phyloP scores from a whole-genome alignment of 2,797 vertebrate species.

The Lycodopsis pacificus region DNA sequence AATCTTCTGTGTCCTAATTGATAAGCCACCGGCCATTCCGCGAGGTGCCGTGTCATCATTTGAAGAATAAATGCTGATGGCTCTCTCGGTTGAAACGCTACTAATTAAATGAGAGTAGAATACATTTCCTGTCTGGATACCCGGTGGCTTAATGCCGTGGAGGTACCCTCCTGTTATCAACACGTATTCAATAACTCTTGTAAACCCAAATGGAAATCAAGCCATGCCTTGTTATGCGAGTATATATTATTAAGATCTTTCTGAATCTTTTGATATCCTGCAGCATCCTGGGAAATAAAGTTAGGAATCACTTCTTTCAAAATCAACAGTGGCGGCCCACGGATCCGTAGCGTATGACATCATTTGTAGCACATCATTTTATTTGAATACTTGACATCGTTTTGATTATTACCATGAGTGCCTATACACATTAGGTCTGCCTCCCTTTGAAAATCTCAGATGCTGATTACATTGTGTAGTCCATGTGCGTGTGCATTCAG shows the following conservation, averaged over 20 bases:
- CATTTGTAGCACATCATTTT: constrained; percentile 44
- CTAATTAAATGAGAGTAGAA: constrained; percentile 64
- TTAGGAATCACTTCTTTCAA: constrained; percentile 43
- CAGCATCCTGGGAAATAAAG: constrained; percentile 64
- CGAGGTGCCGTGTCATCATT: constrained; percentile 9
- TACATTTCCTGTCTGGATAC: constrained; percentile 24
- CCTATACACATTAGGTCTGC: constrained; percentile 15
- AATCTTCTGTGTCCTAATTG: constrained; percentile 12
- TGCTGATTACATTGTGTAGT: constrained; percentile 2
- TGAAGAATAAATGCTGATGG: constrained; percentile 47
- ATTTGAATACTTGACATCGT: constrained; percentile 52
- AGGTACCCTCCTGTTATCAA: constrained; percentile 36
- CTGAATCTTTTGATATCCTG: constrained; percentile 47
- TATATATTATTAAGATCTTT: constrained; percentile 52
- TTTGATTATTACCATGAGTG: constrained; percentile 40
- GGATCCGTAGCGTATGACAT: constrained; percentile 39
- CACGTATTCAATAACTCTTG: constrained; percentile 58
- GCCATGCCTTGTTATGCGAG: constrained; percentile 44
- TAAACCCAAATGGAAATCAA: constrained; percentile 58
- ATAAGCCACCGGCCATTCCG: constrained; percentile 22
- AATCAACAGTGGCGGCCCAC: constrained; percentile 50
- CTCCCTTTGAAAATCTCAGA: constrained; percentile 46
- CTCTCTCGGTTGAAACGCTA: constrained; percentile 30
- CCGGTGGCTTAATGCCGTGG: constrained; percentile 29
- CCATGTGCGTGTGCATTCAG: constrained; percentile 14